Evolutionary conservation across 2,113 vertebrate genomes (phyloP), one percentile per base, ranked within the genome.

Genomic region (Nibea albiflora): DNA sequence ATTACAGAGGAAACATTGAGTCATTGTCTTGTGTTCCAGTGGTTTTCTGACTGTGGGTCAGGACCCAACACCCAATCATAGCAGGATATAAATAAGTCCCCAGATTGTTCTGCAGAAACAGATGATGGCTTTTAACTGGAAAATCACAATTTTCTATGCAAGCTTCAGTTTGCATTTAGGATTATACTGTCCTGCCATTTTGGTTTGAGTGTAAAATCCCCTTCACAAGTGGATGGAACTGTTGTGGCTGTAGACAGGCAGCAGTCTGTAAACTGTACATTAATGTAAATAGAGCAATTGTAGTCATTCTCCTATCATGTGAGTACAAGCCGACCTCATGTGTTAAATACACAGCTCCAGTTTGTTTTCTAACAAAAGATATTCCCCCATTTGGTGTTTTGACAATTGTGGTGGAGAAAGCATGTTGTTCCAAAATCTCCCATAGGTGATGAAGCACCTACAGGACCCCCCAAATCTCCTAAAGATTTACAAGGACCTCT

Each of bases 1-100:
- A 74, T 80, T 79, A 68, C 61, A 76, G 75, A 61, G 83, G 84
- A 82, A 89, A 78, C 84, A 80, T 16, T 88, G 86, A 87, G 81
- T 88, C 84, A 87, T 69, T 50, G 61, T 72, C 56, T 82, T 57
- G 62, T 81, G 66, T 80, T 85, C 65, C 64, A 73, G 72, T 60
- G 65, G 69, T 84, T 78, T 76, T 52, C 57, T 80, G 58, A 70
- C 64, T 83, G 22, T 61, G 76, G 79, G 54, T 79, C 82, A 83
- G 64, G 47, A 81, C 73, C 53, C 49, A 70, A 20, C 60, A 69
- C 62, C 47, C 9, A 0, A 54, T 82, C 61, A 64, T 15, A 64
- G 54, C 39, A 50, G 14, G 39, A 72, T 77, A 46, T 54, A 86
- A 76, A 80, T 62, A 73, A 67, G 56, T 81, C 73, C 47, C 42